phyloP scores from a whole-genome alignment of 2,888 invertebrate genomes.

The Brachypalpus laphriformis region DNA sequence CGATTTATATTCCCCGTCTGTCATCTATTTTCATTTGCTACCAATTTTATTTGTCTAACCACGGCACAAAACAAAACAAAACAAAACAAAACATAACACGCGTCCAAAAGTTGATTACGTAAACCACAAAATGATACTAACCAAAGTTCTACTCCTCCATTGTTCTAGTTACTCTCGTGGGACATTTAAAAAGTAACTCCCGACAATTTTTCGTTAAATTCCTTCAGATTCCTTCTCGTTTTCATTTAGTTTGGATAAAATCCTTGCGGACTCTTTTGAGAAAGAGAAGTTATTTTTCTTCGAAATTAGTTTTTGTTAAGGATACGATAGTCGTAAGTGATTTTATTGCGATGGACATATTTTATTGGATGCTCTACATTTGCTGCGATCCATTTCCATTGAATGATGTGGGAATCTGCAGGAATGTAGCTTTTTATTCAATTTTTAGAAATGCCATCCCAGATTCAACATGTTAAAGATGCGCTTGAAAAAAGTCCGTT shows the following conservation, averaged over 20 bases:
- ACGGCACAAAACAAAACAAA: background rate
- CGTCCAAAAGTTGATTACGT: constrained; percentile 14
- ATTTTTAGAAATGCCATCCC: no score
- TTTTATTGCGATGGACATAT: background rate
- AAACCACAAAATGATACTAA: constrained; percentile 4
- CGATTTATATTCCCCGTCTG: constrained; percentile 24
- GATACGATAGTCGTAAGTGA: background rate
- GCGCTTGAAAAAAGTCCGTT: no score
- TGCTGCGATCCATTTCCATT: background rate
- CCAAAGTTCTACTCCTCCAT: background rate
- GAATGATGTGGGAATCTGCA: background rate
- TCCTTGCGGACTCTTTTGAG: constrained; percentile 1
- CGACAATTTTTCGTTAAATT: background rate
- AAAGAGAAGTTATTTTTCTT: background rate
- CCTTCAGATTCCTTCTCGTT: background rate
- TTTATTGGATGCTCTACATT: background rate
- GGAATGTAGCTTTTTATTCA: no score
- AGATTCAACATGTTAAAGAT: no score
- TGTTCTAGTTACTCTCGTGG: constrained; percentile 19
- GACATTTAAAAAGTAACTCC: background rate
- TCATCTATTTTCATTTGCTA: constrained; percentile 34
- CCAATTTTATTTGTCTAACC: constrained; percentile 11
- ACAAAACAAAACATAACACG: background rate
- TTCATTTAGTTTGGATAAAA: constrained; percentile 1
- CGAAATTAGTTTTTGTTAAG: background rate